Evolutionary conservation across 1,140 invertebrate species (phyloP).

Genomic region (Harpegnathos saltator): DNA sequence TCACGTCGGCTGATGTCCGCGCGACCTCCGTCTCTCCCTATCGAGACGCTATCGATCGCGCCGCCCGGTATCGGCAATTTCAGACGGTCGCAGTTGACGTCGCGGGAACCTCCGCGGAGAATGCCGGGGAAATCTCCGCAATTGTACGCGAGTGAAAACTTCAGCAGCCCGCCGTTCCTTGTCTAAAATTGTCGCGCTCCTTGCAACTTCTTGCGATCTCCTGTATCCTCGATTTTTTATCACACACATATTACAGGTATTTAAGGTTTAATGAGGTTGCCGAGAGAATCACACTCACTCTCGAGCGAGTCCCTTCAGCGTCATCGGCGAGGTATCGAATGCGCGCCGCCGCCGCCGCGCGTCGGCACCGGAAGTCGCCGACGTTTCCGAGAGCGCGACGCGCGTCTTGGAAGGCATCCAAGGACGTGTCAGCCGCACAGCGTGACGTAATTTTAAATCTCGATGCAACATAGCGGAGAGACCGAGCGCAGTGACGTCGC

Average conservation of each 20-base stretch:
- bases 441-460: conserved; percentile 28
- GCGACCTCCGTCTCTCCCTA: neutral
- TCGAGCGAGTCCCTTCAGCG: neutral
- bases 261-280: too few species aligned
- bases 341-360: conserved; percentile 47
- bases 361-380: conserved; percentile 46
- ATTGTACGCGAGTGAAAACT: too few species aligned
- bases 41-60: neutral
- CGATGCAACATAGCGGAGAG: neutral
- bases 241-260: too few species aligned
- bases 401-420: conserved; percentile 10
- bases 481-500: too few species aligned
- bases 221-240: too few species aligned
- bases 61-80: neutral
- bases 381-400: conserved; percentile 51
- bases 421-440: conserved; percentile 25
- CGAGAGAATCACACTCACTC: too few species aligned
- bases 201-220: too few species aligned
- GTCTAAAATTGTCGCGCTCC: too few species aligned
- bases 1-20: neutral
- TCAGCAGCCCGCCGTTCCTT: too few species aligned
- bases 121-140: neutral
- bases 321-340: neutral
- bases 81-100: neutral
- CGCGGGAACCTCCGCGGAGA: neutral